Evolutionary conservation across 2,113 vertebrate species (phyloP), one percentile per base, ranked within the genome.

Genomic region (Chlamydotis undulata): DNA sequence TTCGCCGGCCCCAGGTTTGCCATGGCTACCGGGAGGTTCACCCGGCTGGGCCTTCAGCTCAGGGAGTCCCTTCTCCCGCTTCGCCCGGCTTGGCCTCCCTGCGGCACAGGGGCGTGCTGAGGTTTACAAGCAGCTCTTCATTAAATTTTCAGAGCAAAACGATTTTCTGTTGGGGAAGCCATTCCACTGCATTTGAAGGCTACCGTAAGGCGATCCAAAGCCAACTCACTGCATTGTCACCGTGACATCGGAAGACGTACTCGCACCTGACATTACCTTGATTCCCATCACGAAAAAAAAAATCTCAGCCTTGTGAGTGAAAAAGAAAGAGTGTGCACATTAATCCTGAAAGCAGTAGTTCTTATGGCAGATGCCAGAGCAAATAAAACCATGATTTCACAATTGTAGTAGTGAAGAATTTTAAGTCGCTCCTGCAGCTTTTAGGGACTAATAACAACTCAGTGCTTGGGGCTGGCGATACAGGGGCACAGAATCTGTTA

Each of bases 311-410:
- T 60, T 29, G 0, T 25, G 37, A 24, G 24, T 21, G 50, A 23
- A 45, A 63, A 29, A 13, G 14, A n/a, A 65, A 14, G 64, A 6
- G 18, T 0, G 19, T 26, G 9, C 6, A 0, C 15, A 1, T 22
- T 37, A 55, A 65, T 77, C 37, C 37, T 15, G 47, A 67, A 56
- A 70, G 49, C 52, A 17, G 52, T 7, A 3, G 14, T 55, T 63
- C 80, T 53, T 60, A 13, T 0, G 2, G 29, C 63, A 83, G n/a
- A 45, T 77, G 16, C n/a, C 33, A 56, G 25, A 19, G 26, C 22
- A 68, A 78, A 83, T 21, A 86, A 81, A 86, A 31, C 23, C 8
- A 35, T 41, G 63, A 8, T 75, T 87, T 87, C 9, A 3, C n/a
- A 1, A 14, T 55, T 84, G 50, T 47, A 39, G 10, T 67, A 13